Evolutionary conservation across 2,113 vertebrate species (phyloP).

Genomic region (rabbit (Oryctolagus cuniculus)): mOryCun1.1 NC_091433.1:108652001-108652500

Average conservation of each 20-base stretch:
- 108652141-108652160: not conserved
- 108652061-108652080: constrained; percentile 34
- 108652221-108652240: not conserved
- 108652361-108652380: not conserved
- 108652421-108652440: constrained; percentile 6
- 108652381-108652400: not conserved
- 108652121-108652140: not conserved
- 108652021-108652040: not conserved
- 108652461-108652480: not conserved
- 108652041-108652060: not conserved
- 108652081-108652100: not conserved
- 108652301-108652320: not conserved
- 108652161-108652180: constrained; percentile 29
- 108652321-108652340: not conserved
- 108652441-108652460: not conserved
- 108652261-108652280: not conserved
- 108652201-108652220: constrained; percentile 36
- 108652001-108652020: not conserved
- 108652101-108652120: constrained; percentile 50
- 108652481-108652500: not conserved
- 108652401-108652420: not conserved
- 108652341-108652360: not conserved
- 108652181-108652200: constrained; percentile 32
- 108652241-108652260: constrained; percentile 31
- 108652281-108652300: constrained; percentile 37